phyloP scores from a whole-genome alignment of 2,113 vertebrate genomes.

The Proteles cristata region DNA sequence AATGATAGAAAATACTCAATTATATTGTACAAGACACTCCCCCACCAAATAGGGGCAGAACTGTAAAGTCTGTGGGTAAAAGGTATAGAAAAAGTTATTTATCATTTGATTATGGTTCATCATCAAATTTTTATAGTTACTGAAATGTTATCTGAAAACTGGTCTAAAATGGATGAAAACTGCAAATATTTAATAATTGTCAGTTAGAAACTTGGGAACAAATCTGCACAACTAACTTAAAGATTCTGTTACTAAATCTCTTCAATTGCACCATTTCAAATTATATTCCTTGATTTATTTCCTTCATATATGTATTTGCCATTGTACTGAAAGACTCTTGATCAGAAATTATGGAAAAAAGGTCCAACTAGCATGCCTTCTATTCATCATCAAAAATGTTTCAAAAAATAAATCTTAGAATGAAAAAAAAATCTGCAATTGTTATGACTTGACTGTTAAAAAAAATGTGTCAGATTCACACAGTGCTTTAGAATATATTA shows the following conservation, averaged over 20 bases:
- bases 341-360: not conserved
- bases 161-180: not conserved
- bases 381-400: not conserved
- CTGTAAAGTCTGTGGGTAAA: not conserved
- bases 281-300: conserved; percentile 22
- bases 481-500: not conserved
- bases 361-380: not conserved
- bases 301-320: not conserved
- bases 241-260: not conserved
- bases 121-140: not conserved
- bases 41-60: not conserved
- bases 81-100: not conserved
- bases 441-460: not conserved
- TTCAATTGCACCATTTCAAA: not conserved
- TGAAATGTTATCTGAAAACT: not conserved
- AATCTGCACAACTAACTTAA: not conserved
- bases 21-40: not conserved
- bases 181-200: not conserved
- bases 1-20: not conserved
- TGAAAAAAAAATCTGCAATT: not conserved
- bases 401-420: not conserved
- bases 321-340: not conserved
- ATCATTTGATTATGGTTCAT: not conserved
- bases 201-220: not conserved
- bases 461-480: not conserved